phyloP scores from a whole-genome alignment of 2,888 invertebrate genomes.

The Nezara viridula region DNA sequence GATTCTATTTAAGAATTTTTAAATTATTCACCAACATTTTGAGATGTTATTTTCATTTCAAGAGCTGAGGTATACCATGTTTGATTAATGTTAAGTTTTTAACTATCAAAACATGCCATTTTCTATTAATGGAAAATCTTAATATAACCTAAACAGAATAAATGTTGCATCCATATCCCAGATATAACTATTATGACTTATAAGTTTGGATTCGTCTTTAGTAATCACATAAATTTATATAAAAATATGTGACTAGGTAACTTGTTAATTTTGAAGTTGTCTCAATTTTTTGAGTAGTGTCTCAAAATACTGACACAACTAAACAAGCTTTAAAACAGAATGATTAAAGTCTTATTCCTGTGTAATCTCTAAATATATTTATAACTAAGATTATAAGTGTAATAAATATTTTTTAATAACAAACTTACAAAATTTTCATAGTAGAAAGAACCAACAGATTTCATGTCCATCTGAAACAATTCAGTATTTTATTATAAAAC shows the following conservation, averaged over 20 bases:
- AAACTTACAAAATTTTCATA: constrained; percentile 95
- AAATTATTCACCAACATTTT: not conserved
- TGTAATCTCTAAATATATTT: not conserved
- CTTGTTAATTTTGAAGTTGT: too few relatives aligned
- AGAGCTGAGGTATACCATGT: not conserved
- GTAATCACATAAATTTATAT: too few relatives aligned
- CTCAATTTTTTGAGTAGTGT: not conserved
- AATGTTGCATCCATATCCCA: not conserved
- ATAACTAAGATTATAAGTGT: not conserved
- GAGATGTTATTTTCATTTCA: not conserved
- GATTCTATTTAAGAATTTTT: not conserved
- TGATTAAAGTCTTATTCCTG: not conserved
- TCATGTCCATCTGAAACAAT: constrained; percentile 93
- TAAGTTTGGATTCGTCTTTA: not conserved
- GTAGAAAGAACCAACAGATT: constrained; percentile 95
- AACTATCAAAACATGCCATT: not conserved
- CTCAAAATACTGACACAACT: not conserved
- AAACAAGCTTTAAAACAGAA: not conserved
- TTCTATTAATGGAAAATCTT: not conserved
- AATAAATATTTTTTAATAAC: not conserved
- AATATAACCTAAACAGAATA: not conserved
- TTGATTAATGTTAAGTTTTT: not conserved
- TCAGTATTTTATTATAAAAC: constrained; percentile 58
- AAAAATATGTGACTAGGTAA: too few relatives aligned
- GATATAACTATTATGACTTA: not conserved